Conservation (phyloP, 2,888 invertebrate species). For the Eupsilia transversa region DNA sequence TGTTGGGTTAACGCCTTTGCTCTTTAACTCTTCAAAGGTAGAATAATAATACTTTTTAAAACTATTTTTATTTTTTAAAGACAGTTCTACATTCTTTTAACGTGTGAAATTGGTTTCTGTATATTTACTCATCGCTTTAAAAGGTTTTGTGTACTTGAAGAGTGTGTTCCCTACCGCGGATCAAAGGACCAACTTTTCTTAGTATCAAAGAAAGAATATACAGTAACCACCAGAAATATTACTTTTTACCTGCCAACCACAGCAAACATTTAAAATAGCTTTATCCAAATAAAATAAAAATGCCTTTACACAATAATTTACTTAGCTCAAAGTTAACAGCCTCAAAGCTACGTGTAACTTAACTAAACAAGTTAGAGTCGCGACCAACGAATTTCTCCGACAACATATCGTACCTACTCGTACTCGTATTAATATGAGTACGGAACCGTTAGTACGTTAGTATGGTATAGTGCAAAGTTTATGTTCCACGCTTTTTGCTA, state of each 20-base stretch:
- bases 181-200: not conserved
- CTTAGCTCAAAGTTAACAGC: constrained; percentile 22
- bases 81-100: not conserved
- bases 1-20: not conserved
- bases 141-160: not conserved
- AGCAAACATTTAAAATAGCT: not conserved
- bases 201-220: not conserved
- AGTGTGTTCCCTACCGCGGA: not conserved
- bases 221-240: not conserved
- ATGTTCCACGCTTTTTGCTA: constrained; percentile 62
- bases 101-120: not conserved
- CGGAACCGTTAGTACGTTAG: constrained; percentile 52
- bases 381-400: constrained; percentile 46
- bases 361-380: constrained; percentile 32
- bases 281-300: not conserved
- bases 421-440: constrained; percentile 46
- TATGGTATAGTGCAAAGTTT: constrained; percentile 62
- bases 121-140: no score
- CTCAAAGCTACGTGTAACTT: constrained; percentile 29
- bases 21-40: not conserved
- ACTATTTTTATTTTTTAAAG: not conserved
- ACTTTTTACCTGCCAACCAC: not conserved
- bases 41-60: not conserved
- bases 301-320: constrained; percentile 16
- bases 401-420: constrained; percentile 22